Percentiles rank a stretch among this genome's conserved stretches.
Conservation (phyloP, 2,113 vertebrate species). For the Gorsachius goisagi region DNA sequence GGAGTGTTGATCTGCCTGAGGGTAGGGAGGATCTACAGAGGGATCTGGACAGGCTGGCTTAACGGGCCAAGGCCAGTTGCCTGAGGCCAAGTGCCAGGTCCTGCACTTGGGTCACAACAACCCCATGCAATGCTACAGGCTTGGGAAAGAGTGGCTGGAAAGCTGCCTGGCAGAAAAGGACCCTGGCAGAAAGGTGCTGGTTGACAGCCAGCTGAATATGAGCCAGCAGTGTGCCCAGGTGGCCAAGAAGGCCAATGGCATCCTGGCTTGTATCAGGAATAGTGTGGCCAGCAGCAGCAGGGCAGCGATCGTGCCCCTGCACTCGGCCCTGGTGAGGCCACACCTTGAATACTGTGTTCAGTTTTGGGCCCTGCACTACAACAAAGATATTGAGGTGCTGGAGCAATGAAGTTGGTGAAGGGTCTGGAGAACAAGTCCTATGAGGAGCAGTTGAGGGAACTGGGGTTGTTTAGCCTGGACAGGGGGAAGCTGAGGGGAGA, state of each 20-base stretch:
- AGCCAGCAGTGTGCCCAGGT: background rate
- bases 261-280: background rate
- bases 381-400: too few species aligned
- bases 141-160: too few species aligned
- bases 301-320: background rate
- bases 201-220: background rate
- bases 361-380: background rate
- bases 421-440: background rate
- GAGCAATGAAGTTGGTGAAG: background rate
- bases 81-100: too few species aligned
- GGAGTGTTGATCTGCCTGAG: too few species aligned
- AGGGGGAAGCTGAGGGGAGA: background rate
- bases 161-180: too few species aligned
- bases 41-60: too few species aligned
- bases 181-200: too few species aligned
- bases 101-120: too few species aligned
- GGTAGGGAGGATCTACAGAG: too few species aligned
- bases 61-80: too few species aligned
- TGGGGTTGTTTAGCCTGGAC: background rate
- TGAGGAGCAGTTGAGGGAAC: background rate
- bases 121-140: too few species aligned
- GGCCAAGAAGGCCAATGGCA: background rate
- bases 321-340: rapidly evolving
- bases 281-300: background rate
- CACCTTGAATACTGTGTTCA: background rate